Evolutionary conservation across 2,888 invertebrate genomes (phyloP), one percentile per base, ranked within the genome.

Genomic region (Apotomis turbidana): DNA sequence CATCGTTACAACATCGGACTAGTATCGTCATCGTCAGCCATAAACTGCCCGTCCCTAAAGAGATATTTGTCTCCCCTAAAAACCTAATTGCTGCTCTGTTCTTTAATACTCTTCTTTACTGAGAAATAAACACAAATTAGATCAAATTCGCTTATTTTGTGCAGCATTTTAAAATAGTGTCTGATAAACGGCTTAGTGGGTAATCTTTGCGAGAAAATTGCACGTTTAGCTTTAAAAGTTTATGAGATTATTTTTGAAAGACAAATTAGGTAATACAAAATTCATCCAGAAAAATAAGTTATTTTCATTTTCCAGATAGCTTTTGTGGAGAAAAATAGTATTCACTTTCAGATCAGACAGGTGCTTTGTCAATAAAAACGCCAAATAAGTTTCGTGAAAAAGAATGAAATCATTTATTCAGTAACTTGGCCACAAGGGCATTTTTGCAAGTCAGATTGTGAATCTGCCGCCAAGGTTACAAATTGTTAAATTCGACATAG

Each of bases 171-270:
- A 13, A 13, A 59, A 44, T 9, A 8, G 8, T 13, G 44, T 44
- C 4, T 59, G 4, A 44, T 59, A 15, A 44, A 41, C 8, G 41
- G 44, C 8, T 13, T 59, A 59, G 38, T 59, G 13, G 44, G 44
- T 59, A 13, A 59, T 15, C 44, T 59, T 59, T 59, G 41, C 13
- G 9, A 15, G 12, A 38, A 59, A 59, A 59, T 59, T 59, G 59
- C 6, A 13, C 9, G 41, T 9, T 15, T 59, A 4, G 9, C 4
- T 9, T 44, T 57, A 9, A 44, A 6, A 59, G 44, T 59, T 44
- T 59, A 59, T n/a, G 59, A 13, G n/a, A 58, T 58, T 58, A 41
- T 58, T 58, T 58, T 13, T 8, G 57, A 57, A 5, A 41, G 59
- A 59, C 15, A 59, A 59, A 44, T 44, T 44, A n/a, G 59, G 13